Base-by-base conservation (phyloP, 92 coral and sea anemone species). In the Palythoa grandis region DNA sequence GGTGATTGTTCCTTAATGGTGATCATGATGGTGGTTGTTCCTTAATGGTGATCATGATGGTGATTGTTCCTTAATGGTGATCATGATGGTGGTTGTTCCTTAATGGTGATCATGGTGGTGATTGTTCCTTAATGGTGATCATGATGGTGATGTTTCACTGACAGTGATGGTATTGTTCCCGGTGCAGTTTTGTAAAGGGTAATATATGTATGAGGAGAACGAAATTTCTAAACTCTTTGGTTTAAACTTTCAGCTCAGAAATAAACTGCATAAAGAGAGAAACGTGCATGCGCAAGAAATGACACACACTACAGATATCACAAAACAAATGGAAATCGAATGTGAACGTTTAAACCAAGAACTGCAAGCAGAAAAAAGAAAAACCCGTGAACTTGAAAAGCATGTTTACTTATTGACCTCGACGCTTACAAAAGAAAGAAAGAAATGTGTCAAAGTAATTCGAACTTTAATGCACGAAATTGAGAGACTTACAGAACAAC, bases 371-470 rank as follows among this genome's bases (percentile, higher is more conserved):
- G 99, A 96, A 84, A 88, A 95, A 53, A 69, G 90, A 29, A 90
- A 91, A 76, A 94, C 95, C 61, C 89, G 86, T 73, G 92, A 87
- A 68, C 89, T 96, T 24, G 94, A 95, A 80, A 85, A 83, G 13
- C 92, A 93, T 78, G 82, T 96, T 76, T 92, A 94, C 77, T 89
- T 86, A 68, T 78, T 94, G 50, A 88, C 89, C 29, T 77, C 95
- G 29, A 88, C 88, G 13, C 88, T 92, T 12, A 66, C 83, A 39
- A 92, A 93, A 75, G 98, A 94, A 48, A 77, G 98, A n/a, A 90
- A 90, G 74, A 92, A 91, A 75, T 93, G 95, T 68, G 91, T 90
- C 52, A 93, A 94, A 72, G 91, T 94, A 15, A 90, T 94, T 39
- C 92, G 92, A 54, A 86, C 92, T 3, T 70, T 94, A 69, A 95